Percentiles rank a stretch among this genome's conserved stretches.
These are phyloP conservation scores for Automeris io DNA, from an alignment of 2,888 invertebrate genomes.

Conservation along the genomic window DNA sequence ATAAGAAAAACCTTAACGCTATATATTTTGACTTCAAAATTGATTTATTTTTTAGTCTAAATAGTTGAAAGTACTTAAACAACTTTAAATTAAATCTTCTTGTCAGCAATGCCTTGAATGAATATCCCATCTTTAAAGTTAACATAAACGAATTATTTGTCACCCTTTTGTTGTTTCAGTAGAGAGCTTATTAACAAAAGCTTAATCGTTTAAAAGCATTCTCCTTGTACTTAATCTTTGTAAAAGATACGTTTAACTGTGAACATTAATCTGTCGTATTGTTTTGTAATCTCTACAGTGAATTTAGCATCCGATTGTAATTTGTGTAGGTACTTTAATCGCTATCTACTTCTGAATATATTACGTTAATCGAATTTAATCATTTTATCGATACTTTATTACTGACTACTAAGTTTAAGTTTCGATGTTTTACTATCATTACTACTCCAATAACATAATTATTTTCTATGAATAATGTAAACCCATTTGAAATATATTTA, in stretches of 20 bases:
- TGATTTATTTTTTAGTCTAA: too few species aligned
- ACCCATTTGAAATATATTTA: too few species aligned
- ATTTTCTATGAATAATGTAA: too few species aligned
- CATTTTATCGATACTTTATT: neutral
- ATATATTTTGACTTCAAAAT: too few species aligned
- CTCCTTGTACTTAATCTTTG: slow-evolving; percentile 48
- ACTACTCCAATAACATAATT: too few species aligned
- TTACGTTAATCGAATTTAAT: slow-evolving; percentile 3
- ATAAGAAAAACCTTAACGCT: too few species aligned
- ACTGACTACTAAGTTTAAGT: too few species aligned
- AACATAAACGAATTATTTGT: slow-evolving; percentile 62
- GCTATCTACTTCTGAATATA: slow-evolving; percentile 5
- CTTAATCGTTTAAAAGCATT: slow-evolving; percentile 61
- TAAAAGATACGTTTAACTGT: slow-evolving; percentile 49
- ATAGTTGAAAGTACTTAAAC: too few species aligned
- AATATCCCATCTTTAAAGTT: slow-evolving; percentile 33
- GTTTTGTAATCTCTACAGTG: slow-evolving; percentile 29
- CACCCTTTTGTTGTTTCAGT: slow-evolving; percentile 57
- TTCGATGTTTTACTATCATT: too few species aligned
- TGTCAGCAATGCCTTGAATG: slow-evolving; percentile 24
- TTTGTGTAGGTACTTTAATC: slow-evolving; percentile 1
- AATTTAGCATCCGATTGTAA: slow-evolving; percentile 7
- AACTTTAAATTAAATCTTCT: neutral
- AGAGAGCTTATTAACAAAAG: slow-evolving; percentile 61
- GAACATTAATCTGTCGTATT: slow-evolving; percentile 48